Conservation (phyloP, 1,140 invertebrate species). For the Tachypleus tridentatus region DNA sequence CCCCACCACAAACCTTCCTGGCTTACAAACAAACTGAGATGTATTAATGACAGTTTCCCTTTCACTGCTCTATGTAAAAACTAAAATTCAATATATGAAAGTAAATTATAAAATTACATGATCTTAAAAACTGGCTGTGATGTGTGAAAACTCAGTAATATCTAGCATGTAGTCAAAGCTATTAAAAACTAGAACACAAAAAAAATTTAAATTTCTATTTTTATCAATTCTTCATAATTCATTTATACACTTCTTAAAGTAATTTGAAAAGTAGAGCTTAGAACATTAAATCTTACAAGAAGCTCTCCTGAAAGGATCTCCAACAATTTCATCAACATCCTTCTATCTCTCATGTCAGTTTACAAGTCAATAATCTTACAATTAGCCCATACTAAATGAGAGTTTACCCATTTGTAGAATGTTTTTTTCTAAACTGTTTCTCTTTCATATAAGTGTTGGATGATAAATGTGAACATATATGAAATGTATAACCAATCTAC, state of each 20-base stretch:
- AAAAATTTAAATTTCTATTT: slow-evolving; percentile 33
- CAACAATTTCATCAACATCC: slow-evolving; percentile 91
- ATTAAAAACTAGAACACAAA: slow-evolving; percentile 67
- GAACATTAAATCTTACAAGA: slow-evolving; percentile 37
- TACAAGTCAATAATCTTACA: slow-evolving; percentile 91
- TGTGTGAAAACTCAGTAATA: no score
- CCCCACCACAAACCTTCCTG: no score
- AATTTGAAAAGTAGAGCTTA: slow-evolving; percentile 1
- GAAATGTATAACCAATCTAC: no score
- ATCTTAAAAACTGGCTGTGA: no score
- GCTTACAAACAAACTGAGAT: no score
- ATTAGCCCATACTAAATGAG: slow-evolving; percentile 89
- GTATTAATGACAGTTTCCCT: no score
- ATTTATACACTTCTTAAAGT: no score
- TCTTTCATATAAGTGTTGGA: slow-evolving; percentile 62
- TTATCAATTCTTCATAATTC: no score
- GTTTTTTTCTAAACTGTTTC: slow-evolving; percentile 99
- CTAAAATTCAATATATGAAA: no score
- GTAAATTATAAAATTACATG: no score
- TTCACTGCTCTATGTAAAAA: no score
- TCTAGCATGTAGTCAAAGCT: no score
- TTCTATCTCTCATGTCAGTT: slow-evolving; percentile 91
- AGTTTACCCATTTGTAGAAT: slow-evolving; percentile 99
- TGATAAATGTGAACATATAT: slow-evolving; percentile 17
- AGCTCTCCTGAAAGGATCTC: slow-evolving; percentile 93